Base-by-base conservation (phyloP, 2,113 vertebrate species). In the Sprattus sprattus region DNA sequence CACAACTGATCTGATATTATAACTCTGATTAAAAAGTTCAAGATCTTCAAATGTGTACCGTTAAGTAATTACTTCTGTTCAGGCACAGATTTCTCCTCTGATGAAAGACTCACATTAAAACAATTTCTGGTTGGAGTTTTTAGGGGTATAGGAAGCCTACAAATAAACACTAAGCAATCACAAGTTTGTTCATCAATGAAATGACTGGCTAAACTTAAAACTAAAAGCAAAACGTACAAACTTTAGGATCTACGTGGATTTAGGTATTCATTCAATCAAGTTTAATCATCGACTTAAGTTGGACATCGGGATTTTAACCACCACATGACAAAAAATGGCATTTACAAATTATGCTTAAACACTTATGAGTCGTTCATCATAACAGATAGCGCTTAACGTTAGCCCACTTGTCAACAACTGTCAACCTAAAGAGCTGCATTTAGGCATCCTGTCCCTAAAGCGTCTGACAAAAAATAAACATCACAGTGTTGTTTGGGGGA, bases 401-500 rank as follows among this genome's bases (percentile, higher is more conserved):
- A 39, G 10, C 11, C 13, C 4, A 16, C 13, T 32, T 32, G 28
- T 32, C 71, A 4, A 13, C 3, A 39, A 78, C 71, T 78, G 71
- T 16, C 32, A 15, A 39, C 11, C 71, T 39, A 78, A 32, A 71
- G 64, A 13, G 32, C 28, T 78, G 71, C 32, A 39, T 78, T 16
- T 39, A 78, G 39, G 32, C 28, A 3, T 4, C 15, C 82, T 50
- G 80, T 78, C 71, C 71, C 25, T 83, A 82, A 87, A 67, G 54
- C 89, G n/a, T 82, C 87, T 49, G 75, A 88, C 81, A 86, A 75
- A 84, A 84, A 85, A 88, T 46, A 86, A 90, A 88, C 83, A 89
- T 84, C 84, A 49, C 82, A 9, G 83, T 86, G 88, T 89, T 91
- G 89, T 91, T 92, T 84, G 87, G 84, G 85, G 88, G 89, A 89